Base-by-base conservation (phyloP, 2,888 invertebrate genomes). In the Erynnis tages region DNA sequence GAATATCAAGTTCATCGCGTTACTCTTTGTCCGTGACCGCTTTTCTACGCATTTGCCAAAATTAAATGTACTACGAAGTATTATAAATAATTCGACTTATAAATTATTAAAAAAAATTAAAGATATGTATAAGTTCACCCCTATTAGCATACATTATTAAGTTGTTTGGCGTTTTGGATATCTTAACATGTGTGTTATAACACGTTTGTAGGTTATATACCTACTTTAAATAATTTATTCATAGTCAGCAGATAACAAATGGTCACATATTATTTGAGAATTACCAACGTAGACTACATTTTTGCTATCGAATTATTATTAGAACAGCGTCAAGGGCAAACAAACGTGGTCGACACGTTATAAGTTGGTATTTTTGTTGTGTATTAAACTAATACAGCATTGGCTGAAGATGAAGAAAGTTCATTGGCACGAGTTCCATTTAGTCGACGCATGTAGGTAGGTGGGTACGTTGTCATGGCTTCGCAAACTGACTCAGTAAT, bases 351-450 rank as follows among this genome's bases (percentile, higher is more conserved):
- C 37, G n/a, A n/a, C n/a, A n/a, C 55, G 58, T 57, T 6, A 7
- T 11, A 25, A 14, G 45, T 45, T 32, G 38, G 53, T 49, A 49
- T 58, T 70, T 70, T 70, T 63, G 66, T 72, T 74, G 70, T 71
- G 73, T 73, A 70, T 66, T 4, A 76, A 67, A 67, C 64, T 69
- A 67, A 71, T 71, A 65, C 66, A 65, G 65, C 64, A 68, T 68
- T 69, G 70, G 69, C 71, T 67, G 68, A 68, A 78, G 72, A 71
- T 74, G 75, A 76, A 69, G 67, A 62, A 79, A 83, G 85, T 85
- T 86, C 85, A 84, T 82, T 85, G 83, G 85, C 85, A 80, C 79
- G 71, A 66, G 72, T 75, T 73, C 63, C 63, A 69, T 71, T 66
- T 65, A 61, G 71, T 49, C 61, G 63, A 66, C 54, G 35, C 16